Base-by-base conservation (phyloP, 2,113 vertebrate genomes). In the Benitochromis conjunctus region DNA sequence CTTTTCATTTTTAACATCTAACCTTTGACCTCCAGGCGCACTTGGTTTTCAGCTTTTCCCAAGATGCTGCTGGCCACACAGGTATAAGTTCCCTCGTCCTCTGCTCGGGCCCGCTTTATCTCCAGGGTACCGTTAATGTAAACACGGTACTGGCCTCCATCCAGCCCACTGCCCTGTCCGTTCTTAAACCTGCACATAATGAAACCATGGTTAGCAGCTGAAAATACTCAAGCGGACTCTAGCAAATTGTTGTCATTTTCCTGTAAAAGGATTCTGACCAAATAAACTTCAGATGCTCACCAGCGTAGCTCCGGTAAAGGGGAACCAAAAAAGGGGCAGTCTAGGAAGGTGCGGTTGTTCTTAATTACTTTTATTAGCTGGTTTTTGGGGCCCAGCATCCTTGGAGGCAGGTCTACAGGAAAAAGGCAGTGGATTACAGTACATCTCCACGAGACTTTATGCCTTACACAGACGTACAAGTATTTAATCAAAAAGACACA, bases 11-110 rank as follows among this genome's bases (percentile, higher is more conserved):
- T 66, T 38, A 38, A 66, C 34, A 66, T 66, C 95, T 96, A 82
- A 99, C 99, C 98, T 98, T 99, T 99, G 95, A 99, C 97, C 93
- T 99, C 98, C 92, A 99, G 96, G 83, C 96, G 97, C 85, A 99
- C 98, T 86, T 98, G 97, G 85, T 97, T 99, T 86, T 99, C 97
- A 0, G 94, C 97, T 46, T 95, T 97, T 9, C 99, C 98, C 92
- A 99, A 91, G 84, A 99, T 97, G 94, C 96, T 99, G 93, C 93
- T 99, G 80, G 98, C 99, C 1, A 99, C 97, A 1, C 98, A 99
- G 9, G 98, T 99, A 85, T 99, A 99, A 78, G 98, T 98, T 13
- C 99, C 99, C 83, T 99, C 97, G 83, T 99, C 99, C 88, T 98
- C 97, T 3, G 96, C 94, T 26, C 96, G 95, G 19, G 97, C 96